phyloP scores from a whole-genome alignment of 2,797 vertebrate species.

The Cichlasoma orientale region DNA sequence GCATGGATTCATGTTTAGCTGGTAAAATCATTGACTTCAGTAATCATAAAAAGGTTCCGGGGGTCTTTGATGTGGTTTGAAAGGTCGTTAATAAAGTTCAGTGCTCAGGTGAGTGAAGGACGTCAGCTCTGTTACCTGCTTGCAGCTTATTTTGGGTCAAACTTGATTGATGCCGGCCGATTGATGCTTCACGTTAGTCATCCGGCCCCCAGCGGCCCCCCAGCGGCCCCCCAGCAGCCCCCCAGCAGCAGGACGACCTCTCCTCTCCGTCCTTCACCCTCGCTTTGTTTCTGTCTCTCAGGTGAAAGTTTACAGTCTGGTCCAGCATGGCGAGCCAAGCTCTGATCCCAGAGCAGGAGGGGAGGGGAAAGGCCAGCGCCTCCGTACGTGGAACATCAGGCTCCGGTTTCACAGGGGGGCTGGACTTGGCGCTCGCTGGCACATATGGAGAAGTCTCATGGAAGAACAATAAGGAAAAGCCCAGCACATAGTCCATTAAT shows the following conservation, averaged over 20 bases:
- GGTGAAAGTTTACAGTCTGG: slow-evolving; percentile 44
- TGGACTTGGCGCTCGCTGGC: slow-evolving; percentile 35
- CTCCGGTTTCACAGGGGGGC: slow-evolving; percentile 66
- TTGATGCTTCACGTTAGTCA: neutral
- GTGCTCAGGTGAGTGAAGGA: no score
- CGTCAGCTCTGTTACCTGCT: no score
- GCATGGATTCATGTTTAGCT: neutral
- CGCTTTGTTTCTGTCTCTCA: slow-evolving; percentile 8
- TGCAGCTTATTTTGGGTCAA: no score
- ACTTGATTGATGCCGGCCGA: neutral
- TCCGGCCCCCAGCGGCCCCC: neutral
- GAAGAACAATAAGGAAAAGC: slow-evolving; percentile 76
- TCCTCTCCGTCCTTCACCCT: neutral
- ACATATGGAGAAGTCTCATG: slow-evolving; percentile 70
- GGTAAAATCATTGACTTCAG: neutral
- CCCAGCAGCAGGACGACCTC: neutral
- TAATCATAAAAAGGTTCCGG: neutral
- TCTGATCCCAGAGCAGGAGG: slow-evolving; percentile 53
- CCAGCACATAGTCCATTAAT: slow-evolving; percentile 73
- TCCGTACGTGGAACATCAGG: slow-evolving; percentile 52
- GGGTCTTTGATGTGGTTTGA: neutral
- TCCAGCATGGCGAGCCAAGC: slow-evolving; percentile 50
- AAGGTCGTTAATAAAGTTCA: neutral
- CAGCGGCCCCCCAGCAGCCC: neutral
- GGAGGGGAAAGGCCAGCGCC: slow-evolving; percentile 1